phyloP scores from a whole-genome alignment of 1,140 invertebrate genomes.

The Brachionus rubens region DNA sequence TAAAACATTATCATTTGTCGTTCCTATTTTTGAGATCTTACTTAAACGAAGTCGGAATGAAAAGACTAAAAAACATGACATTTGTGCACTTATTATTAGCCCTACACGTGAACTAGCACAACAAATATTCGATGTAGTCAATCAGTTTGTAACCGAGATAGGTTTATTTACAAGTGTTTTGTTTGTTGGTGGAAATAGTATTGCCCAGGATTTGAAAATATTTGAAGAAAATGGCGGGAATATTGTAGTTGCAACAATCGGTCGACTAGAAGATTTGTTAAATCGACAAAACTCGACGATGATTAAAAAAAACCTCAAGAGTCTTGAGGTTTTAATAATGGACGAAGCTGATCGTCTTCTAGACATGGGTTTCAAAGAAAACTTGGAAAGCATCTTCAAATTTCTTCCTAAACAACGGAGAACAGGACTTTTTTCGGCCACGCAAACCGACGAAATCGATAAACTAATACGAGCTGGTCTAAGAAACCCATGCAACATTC shows the following conservation, averaged over 20 bases:
- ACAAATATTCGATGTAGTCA: slow-evolving; percentile 77
- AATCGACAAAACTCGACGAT: slow-evolving; percentile 65
- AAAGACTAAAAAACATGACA: slow-evolving; percentile 66
- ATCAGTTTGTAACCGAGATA: slow-evolving; percentile 64
- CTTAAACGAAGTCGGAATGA: slow-evolving; percentile 62
- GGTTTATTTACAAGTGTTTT: slow-evolving; percentile 62
- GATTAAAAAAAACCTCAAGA: slow-evolving; percentile 69
- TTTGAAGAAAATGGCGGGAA: slow-evolving; percentile 72
- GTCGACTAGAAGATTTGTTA: slow-evolving; percentile 82
- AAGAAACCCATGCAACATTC: slow-evolving; percentile 84
- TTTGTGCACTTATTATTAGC: slow-evolving; percentile 82
- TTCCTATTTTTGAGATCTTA: slow-evolving; percentile 82
- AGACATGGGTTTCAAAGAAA: slow-evolving; percentile 83
- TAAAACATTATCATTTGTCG: slow-evolving; percentile 88
- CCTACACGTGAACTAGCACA: slow-evolving; percentile 86
- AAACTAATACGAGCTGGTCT: slow-evolving; percentile 82
- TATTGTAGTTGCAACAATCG: slow-evolving; percentile 86
- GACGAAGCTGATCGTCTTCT: slow-evolving; percentile 94
- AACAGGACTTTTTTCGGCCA: slow-evolving; percentile 96
- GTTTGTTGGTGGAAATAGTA: slow-evolving; percentile 76
- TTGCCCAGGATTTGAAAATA: slow-evolving; percentile 68
- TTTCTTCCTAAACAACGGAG: slow-evolving; percentile 85
- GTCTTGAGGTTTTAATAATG: slow-evolving; percentile 83
- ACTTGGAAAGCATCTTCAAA: slow-evolving; percentile 82
- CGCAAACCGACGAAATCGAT: slow-evolving; percentile 85